Conservation (phyloP, 2,113 vertebrate genomes). For the Australoheros scitulus region DNA sequence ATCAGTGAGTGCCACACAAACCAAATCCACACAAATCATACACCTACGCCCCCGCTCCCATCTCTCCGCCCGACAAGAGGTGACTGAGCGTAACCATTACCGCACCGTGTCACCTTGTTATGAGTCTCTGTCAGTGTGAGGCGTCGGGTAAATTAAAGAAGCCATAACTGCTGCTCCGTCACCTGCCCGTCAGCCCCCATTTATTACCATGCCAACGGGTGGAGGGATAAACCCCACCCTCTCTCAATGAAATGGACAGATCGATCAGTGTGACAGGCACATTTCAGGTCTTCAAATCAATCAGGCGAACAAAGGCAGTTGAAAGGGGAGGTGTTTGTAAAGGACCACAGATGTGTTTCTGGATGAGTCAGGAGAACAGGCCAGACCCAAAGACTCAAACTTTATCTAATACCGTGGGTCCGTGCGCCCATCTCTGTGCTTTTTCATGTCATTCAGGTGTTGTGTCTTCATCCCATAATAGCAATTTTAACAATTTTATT, state of each 20-base stretch:
- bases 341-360: slow-evolving; percentile 25
- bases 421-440: background rate
- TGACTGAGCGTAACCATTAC: slow-evolving; percentile 72
- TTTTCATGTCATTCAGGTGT: background rate
- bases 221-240: slow-evolving; percentile 26
- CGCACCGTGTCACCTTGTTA: slow-evolving; percentile 64
- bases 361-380: slow-evolving; percentile 55
- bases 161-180: slow-evolving; percentile 72
- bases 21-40: slow-evolving; percentile 29
- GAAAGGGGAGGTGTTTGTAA: slow-evolving; percentile 35
- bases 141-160: slow-evolving; percentile 69
- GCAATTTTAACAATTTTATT: background rate
- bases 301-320: slow-evolving; percentile 64
- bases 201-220: slow-evolving; percentile 64
- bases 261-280: slow-evolving; percentile 75
- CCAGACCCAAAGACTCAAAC: slow-evolving; percentile 18
- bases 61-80: slow-evolving; percentile 35
- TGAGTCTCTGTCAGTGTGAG: slow-evolving; percentile 72
- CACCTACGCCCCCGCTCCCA: background rate
- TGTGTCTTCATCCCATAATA: background rate
- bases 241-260: slow-evolving; percentile 46
- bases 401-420: background rate
- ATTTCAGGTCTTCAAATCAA: slow-evolving; percentile 72
- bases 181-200: slow-evolving; percentile 63
- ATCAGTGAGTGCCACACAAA: slow-evolving; percentile 42